A percentile compares a stretch with the other conserved stretches of the same genome.
Conservation (phyloP, 2,797 vertebrate species). For the Cossypha polioptera region DNA sequence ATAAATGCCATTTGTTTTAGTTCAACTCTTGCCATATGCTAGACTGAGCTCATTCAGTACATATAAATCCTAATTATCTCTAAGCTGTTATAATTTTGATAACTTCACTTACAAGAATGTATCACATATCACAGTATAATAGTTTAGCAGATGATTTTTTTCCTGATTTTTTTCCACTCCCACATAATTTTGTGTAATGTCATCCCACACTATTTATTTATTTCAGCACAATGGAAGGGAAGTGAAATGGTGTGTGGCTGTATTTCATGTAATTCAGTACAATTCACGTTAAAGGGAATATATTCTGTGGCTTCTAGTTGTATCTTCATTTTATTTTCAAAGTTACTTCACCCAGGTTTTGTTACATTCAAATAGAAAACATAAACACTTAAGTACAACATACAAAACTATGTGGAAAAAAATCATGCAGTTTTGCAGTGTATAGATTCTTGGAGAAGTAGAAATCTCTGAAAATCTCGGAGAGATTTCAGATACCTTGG, state of each 20-base stretch:
- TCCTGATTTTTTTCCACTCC: background rate
- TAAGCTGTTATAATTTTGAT: background rate
- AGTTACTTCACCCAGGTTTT: background rate
- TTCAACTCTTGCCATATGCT: background rate
- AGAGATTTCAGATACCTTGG: background rate
- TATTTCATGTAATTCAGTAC: background rate
- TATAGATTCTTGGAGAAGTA: background rate
- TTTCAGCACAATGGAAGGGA: background rate
- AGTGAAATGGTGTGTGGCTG: background rate
- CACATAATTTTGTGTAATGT: background rate
- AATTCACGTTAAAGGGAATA: background rate
- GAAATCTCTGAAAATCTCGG: too few species aligned
- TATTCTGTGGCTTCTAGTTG: background rate
- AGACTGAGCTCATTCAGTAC: background rate
- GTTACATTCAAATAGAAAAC: background rate
- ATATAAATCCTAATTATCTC: background rate
- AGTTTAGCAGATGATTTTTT: background rate
- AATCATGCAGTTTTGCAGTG: background rate
- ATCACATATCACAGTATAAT: background rate
- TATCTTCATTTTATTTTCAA: background rate
- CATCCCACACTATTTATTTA: background rate
- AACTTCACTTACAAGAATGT: background rate
- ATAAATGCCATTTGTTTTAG: background rate
- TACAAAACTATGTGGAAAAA: background rate
- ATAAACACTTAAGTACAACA: background rate